Conservation (phyloP, 2,888 invertebrate species). For the Eueremaeus valkanovi region DNA sequence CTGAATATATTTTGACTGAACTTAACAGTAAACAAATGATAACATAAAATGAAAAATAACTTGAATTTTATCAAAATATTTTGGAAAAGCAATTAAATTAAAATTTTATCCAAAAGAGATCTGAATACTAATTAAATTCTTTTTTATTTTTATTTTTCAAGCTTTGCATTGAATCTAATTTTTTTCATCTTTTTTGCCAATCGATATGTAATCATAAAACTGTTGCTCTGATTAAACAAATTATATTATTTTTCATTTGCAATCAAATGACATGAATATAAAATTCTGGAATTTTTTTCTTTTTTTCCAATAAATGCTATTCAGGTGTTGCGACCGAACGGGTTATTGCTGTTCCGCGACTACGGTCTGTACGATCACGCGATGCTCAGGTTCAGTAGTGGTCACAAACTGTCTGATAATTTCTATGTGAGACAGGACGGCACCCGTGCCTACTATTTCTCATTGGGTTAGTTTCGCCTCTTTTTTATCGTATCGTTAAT, state of each 20-base stretch:
- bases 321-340: slow-evolving; percentile 52
- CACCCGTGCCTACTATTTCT: slow-evolving; percentile 66
- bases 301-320: no score
- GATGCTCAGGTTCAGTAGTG: slow-evolving; percentile 85
- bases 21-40: no score
- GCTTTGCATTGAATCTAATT: no score
- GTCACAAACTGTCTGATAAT: slow-evolving; percentile 84
- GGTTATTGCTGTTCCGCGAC: slow-evolving; percentile 79
- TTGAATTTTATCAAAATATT: not conserved
- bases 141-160: no score
- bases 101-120: not conserved
- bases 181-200: no score
- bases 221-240: no score
- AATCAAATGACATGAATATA: no score
- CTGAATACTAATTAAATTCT: not conserved
- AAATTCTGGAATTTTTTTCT: no score
- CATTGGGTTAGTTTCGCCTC: slow-evolving; percentile 50
- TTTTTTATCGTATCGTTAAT: not conserved
- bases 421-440: slow-evolving; percentile 96
- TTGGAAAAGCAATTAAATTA: not conserved
- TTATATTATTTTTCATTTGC: no score
- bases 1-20: not conserved
- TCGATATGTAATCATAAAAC: no score
- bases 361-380: slow-evolving; percentile 96
- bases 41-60: no score